Evolutionary conservation across 1,140 invertebrate genomes (phyloP).

Genomic region (Homalodisca vitripennis): DNA sequence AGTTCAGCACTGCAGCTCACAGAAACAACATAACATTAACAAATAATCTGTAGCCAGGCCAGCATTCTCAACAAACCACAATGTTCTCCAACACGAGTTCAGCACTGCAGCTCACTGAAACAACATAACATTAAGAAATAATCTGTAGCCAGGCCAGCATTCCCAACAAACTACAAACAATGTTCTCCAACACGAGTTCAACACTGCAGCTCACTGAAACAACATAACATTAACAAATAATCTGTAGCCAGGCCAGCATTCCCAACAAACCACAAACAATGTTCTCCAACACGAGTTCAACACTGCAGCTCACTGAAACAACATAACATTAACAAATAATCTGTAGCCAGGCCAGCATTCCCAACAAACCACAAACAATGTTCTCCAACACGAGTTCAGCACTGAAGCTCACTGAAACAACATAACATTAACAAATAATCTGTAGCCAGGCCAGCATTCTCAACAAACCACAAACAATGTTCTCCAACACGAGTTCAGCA

Average conservation of each 20-base stretch:
- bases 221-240: background rate
- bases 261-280: slow-evolving; percentile 78
- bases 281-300: slow-evolving; percentile 85
- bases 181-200: slow-evolving; percentile 83
- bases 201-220: slow-evolving; percentile 78
- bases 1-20: too few species aligned
- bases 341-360: background rate
- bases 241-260: background rate
- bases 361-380: slow-evolving; percentile 78
- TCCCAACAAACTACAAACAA: slow-evolving; percentile 76
- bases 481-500: slow-evolving; percentile 83
- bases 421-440: slow-evolving; percentile 39
- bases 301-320: slow-evolving; percentile 63
- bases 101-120: background rate
- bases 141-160: slow-evolving; percentile 52
- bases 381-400: slow-evolving; percentile 86
- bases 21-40: background rate
- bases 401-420: slow-evolving; percentile 71
- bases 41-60: background rate
- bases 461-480: slow-evolving; percentile 75
- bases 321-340: background rate
- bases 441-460: slow-evolving; percentile 66
- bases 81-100: slow-evolving; percentile 55
- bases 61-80: slow-evolving; percentile 60
- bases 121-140: background rate